Base-by-base conservation (phyloP, 2,888 invertebrate genomes). In the Archaeoteleia sp. region DNA sequence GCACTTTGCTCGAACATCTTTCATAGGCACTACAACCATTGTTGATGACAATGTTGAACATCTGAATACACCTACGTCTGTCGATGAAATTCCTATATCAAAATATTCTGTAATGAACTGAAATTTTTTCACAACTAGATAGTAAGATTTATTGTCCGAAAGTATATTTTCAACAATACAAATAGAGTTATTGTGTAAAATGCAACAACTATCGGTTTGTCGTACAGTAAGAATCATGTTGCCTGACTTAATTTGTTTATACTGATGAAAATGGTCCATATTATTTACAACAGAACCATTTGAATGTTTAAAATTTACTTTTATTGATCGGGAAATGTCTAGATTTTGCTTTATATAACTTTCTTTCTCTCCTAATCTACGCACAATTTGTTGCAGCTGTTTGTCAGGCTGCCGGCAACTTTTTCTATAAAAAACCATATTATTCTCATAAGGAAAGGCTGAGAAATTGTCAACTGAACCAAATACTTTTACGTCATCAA, bases 371-470 rank as follows among this genome's bases (percentile, higher is more conserved):
- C 9, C 1, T 14, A 40, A 6, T 40, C 40, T 40, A 23, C 9
- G 20, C 1, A 7, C 9, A 23, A 43, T 27, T 43, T 43, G 43
- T 43, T 43, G 43, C 1, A 43, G 6, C 10, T 14, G 43, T 2
- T 43, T 1, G 12, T 27, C 15, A n/a, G 43, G 43, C 9, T 43
- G 27, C n/a, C 43, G 2, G 4, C 6, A 4, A 37, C 2, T n/a
- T 37, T 37, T 17, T 10, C 37, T 15, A 37, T 14, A 37, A 37
- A n/a, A 37, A 4, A 14, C 9, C 57, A 67, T 70, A 12, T 57
- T 54, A 54, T 58, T 70, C 45, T 70, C 66, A 30, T 35, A 70
- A 3, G 66, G 35, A 37, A 70, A 70, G 1, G 66, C 66, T 3
- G 70, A 57, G 14, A 43, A 66, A 45, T 43, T 12, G 14, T 70